These are phyloP conservation scores for Leucoraja ocellata DNA, from an alignment of 2,797 vertebrate species.

Conservation along the genomic window DNA sequence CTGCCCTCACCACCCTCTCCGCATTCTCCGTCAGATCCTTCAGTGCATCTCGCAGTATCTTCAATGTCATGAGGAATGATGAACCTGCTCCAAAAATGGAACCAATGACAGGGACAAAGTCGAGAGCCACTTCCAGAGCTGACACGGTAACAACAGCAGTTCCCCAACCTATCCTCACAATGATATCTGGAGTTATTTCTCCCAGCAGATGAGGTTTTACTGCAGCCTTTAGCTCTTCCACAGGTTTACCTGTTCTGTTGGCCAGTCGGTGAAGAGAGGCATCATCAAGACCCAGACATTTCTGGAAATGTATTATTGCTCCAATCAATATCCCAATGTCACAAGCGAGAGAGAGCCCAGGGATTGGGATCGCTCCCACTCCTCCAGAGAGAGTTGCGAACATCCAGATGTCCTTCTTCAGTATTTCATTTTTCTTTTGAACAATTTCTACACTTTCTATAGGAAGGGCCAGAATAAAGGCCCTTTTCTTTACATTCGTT, in stretches of 20 bases:
- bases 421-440: too few species aligned
- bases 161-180: background rate
- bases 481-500: too few species aligned
- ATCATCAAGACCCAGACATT: background rate
- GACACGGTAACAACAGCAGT: fast-evolving
- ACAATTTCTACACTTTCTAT: too few species aligned
- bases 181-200: background rate
- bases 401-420: too few species aligned
- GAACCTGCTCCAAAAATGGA: background rate
- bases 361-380: too few species aligned
- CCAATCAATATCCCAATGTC: background rate
- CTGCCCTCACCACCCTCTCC: background rate
- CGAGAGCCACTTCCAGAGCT: fast-evolving
- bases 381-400: too few species aligned
- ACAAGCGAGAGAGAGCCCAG: too few species aligned
- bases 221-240: background rate
- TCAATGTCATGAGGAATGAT: background rate
- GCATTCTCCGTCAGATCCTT: background rate
- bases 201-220: background rate
- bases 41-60: background rate
- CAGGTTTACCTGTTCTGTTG: background rate
- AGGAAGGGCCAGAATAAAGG: too few species aligned
- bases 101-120: background rate
- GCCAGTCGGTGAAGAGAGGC: background rate
- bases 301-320: background rate